A percentile compares a stretch with the other conserved stretches of the same genome.
These are phyloP conservation scores for Drosophila pegasa DNA, from an alignment of 2,888 invertebrate genomes.

Conservation along the genomic window DNA sequence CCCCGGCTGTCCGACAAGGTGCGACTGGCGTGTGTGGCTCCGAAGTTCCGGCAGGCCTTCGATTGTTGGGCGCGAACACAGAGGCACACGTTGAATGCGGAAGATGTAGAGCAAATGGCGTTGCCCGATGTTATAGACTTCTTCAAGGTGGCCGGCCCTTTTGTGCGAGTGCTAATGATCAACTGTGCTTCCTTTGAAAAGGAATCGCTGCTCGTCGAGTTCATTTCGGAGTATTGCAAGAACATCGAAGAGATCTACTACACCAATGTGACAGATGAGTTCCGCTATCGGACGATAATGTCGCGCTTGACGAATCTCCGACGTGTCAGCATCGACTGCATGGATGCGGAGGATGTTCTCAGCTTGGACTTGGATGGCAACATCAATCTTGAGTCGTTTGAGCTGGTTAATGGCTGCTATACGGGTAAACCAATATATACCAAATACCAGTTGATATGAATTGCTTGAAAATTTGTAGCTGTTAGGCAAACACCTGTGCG, in stretches of 20 bases:
- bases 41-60: constrained; percentile 53
- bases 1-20: constrained; percentile 57
- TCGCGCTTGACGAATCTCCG: constrained; percentile 46
- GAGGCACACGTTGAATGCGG: constrained; percentile 30
- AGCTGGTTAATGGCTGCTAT: constrained; percentile 65
- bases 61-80: constrained; percentile 48
- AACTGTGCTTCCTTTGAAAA: constrained; percentile 57
- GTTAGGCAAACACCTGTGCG: constrained; percentile 62
- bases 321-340: constrained; percentile 53
- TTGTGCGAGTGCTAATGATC: constrained; percentile 38
- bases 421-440: constrained; percentile 45
- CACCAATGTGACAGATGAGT: constrained; percentile 63
- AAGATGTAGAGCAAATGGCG: constrained; percentile 60
- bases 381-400: constrained; percentile 54
- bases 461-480: not conserved
- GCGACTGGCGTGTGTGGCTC: constrained; percentile 50
- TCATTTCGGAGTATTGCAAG: constrained; percentile 59
- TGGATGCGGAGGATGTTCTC: constrained; percentile 68
- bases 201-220: constrained; percentile 66
- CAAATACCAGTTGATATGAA: not conserved
- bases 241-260: constrained; percentile 60
- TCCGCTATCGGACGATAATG: constrained; percentile 52
- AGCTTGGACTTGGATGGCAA: constrained; percentile 54
- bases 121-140: constrained; percentile 62
- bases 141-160: constrained; percentile 61